phyloP scores from a whole-genome alignment of 2,113 vertebrate genomes.

The Laterallus jamaicensis region DNA sequence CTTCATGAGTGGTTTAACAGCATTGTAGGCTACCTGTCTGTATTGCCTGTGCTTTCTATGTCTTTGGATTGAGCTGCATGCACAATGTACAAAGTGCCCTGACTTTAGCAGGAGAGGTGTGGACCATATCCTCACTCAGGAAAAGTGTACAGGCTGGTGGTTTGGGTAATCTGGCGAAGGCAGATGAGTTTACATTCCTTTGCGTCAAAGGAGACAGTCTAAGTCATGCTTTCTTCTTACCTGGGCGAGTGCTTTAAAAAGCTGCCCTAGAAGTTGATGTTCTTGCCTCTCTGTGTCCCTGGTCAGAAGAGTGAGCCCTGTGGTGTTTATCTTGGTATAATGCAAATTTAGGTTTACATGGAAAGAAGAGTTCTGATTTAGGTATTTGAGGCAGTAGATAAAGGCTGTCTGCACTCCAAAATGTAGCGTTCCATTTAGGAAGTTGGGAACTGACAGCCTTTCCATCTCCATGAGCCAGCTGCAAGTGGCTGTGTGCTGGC shows the following conservation, averaged over 20 bases:
- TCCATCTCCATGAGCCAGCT: background rate
- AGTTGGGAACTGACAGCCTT: background rate
- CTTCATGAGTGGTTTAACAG: background rate
- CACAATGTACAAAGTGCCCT: fast-evolving
- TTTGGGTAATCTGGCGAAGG: fast-evolving
- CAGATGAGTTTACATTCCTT: background rate
- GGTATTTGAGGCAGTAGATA: background rate
- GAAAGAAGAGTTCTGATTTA: background rate
- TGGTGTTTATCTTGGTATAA: background rate
- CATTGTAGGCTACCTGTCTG: background rate
- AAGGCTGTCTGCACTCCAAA: background rate
- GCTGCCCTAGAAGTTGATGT: background rate
- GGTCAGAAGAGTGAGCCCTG: background rate
- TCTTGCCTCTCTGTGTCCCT: background rate
- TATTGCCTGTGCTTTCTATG: background rate
- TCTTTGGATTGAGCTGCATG: background rate
- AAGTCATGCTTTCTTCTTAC: background rate
- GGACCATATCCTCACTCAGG: fast-evolving
- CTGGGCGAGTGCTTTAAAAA: background rate
- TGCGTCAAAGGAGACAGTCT: background rate
- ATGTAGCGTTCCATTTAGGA: background rate
- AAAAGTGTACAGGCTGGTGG: too few species aligned
- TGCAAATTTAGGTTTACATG: background rate
- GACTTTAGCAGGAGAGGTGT: background rate
- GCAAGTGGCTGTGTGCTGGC: background rate